Conservation (phyloP, 2,113 vertebrate species). For the Syrmaticus mikado region DNA sequence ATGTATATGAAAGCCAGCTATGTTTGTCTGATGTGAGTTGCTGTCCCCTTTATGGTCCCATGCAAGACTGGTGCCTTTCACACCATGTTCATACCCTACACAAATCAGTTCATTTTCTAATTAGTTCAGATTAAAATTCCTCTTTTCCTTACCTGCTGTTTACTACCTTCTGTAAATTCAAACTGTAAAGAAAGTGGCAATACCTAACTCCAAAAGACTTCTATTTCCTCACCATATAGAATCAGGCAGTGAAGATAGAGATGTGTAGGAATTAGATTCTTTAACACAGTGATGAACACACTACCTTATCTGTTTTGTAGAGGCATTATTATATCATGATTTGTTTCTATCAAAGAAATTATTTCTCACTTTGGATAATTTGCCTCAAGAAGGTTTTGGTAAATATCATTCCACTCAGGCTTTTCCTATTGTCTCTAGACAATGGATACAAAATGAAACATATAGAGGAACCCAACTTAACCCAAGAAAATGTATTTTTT, state of each 20-base stretch:
- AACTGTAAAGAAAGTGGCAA: not conserved
- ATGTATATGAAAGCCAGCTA: not conserved
- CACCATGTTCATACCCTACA: not conserved
- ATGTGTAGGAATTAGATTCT: not conserved
- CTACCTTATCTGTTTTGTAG: not conserved
- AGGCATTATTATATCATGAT: not conserved
- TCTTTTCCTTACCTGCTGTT: not conserved
- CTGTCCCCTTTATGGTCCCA: not conserved
- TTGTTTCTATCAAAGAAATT: not conserved
- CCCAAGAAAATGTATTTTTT: not conserved
- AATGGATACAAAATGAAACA: not conserved
- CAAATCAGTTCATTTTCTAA: not conserved
- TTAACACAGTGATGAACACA: not conserved
- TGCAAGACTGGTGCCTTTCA: not conserved
- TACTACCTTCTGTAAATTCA: not conserved
- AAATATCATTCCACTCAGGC: not conserved
- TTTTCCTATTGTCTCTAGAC: not conserved
- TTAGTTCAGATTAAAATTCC: not conserved
- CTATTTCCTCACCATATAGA: rapidly evolving
- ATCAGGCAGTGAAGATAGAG: not conserved
- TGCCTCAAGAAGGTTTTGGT: not conserved
- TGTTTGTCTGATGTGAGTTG: not conserved
- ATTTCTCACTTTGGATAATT: not conserved
- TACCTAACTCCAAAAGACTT: not conserved
- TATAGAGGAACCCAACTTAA: not conserved